Base-by-base conservation (phyloP, 2,888 invertebrate genomes). In the Drosophila fulvimacula region DNA sequence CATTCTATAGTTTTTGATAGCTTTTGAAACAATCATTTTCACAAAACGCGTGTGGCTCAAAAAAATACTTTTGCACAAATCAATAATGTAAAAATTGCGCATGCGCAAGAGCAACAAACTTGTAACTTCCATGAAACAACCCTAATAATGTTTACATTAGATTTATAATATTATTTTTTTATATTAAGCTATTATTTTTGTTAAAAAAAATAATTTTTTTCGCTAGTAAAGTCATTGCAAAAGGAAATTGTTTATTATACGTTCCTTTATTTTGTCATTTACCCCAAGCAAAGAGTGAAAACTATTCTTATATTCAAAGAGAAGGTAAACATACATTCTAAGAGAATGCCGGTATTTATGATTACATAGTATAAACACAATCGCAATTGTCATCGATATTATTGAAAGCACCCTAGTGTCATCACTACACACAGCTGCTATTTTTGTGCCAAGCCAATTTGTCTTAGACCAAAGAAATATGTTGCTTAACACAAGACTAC, bases 1-100 rank as follows among this genome's bases (percentile, higher is more conserved):
- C 97, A 97, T 96, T 94, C 96, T 95, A 93, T 97, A 97, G 92
- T 96, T 96, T 94, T 96, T 96, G 93, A 97, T 95, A 92, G 96
- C 96, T 94, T 96, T 97, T 93, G 96, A 97, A 96, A 96, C 96
- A 93, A 94, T 95, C 92, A 92, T 92, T 76, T 88, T 90, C 73
- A 78, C 61, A 61, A 66, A 69, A 70, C 63, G 52, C 62, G 59
- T 77, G 38, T 61, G 48, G 27, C 41, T 61, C n/a, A 30, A 42
- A 55, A 49, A 66, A 69, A 66, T 66, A 56, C 57, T 76, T 76
- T 64, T 41, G 63, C 51, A 69, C 34, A 59, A 76, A 76, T 76
- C 76, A 66, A 76, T 76, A 77, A 51, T 46, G 34, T 5, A 17
- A 60, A 77, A 56, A 39, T 58, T 51, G 55, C 73, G 63, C 76